These are phyloP conservation scores for Crotalus viridis DNA, from an alignment of 2,113 vertebrate species.

Conservation along the genomic window DNA sequence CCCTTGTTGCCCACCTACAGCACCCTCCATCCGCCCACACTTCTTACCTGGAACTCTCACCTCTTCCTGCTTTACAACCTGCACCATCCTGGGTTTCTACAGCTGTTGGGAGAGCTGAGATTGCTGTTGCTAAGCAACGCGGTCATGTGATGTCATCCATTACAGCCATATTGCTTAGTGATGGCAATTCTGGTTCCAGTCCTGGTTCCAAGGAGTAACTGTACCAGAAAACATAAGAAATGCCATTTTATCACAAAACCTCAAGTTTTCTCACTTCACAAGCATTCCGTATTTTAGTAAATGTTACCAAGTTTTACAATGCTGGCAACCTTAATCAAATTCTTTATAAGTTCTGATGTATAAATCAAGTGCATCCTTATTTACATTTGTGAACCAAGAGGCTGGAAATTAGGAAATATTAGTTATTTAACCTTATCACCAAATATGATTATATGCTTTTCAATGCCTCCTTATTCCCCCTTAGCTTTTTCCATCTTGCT, in stretches of 20 bases:
- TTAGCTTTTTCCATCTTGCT: neutral
- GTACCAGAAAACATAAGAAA: neutral
- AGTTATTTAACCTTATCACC: neutral
- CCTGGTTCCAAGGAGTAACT: neutral
- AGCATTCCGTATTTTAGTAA: neutral
- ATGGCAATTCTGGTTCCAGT: neutral
- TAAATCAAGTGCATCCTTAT: neutral
- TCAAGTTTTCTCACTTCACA: neutral
- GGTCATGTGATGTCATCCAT: neutral
- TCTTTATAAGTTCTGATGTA: neutral
- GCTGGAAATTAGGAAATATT: neutral
- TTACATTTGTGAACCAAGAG: neutral
- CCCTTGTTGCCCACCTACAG: neutral
- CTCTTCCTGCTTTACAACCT: neutral
- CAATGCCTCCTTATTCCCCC: neutral
- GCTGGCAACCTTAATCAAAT: neutral
- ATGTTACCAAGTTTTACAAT: neutral
- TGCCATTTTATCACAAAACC: neutral
- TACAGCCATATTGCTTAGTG: neutral
- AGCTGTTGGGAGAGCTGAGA: neutral
- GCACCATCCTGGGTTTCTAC: neutral
- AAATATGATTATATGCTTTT: neutral
- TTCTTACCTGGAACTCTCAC: neutral
- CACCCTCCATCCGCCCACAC: neutral
- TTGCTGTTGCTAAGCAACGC: neutral